Conservation (phyloP, 2,797 vertebrate species). For the Rhyacichthys aspro region DNA sequence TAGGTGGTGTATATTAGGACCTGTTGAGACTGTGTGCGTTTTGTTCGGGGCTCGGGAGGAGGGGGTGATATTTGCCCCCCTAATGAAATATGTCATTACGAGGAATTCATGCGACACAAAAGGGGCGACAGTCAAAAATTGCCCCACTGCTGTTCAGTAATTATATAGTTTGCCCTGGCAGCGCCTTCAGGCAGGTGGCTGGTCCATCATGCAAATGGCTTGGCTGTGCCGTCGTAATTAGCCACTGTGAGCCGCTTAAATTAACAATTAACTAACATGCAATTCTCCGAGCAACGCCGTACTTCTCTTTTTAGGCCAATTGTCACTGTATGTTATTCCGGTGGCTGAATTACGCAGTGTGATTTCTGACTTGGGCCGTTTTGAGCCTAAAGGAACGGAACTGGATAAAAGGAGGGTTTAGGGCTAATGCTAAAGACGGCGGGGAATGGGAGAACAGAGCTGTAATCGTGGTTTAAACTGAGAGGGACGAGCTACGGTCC, state of each 20-base stretch:
- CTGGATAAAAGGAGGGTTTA: slow-evolving; percentile 31
- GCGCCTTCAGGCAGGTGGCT: slow-evolving; percentile 98
- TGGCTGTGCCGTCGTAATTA: slow-evolving; percentile 98
- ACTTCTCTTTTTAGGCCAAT: slow-evolving; percentile 94
- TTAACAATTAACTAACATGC: slow-evolving; percentile 99
- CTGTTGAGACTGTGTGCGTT: slow-evolving; percentile 87
- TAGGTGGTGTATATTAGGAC: slow-evolving; percentile 83
- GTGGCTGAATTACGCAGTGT: slow-evolving; percentile 89
- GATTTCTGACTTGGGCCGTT: slow-evolving; percentile 89
- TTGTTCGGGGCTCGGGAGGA: slow-evolving; percentile 84
- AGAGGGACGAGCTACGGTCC: too few species aligned
- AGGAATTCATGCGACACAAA: slow-evolving; percentile 99
- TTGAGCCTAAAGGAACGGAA: slow-evolving; percentile 67
- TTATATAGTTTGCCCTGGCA: slow-evolving; percentile 99
- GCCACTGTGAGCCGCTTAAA: slow-evolving; percentile 95
- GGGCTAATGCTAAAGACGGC: neutral
- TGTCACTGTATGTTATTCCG: slow-evolving; percentile 78
- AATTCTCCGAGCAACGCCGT: slow-evolving; percentile 91
- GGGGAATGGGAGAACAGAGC: neutral
- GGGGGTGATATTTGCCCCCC: slow-evolving; percentile 97
- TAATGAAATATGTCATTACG: slow-evolving; percentile 99
- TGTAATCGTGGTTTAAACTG: neutral
- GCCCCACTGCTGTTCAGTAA: slow-evolving; percentile 99
- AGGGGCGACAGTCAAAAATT: slow-evolving; percentile 98
- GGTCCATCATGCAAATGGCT: slow-evolving; percentile 99